Base-by-base conservation (phyloP, 2,113 vertebrate species). In the Malurus cyaneus region DNA sequence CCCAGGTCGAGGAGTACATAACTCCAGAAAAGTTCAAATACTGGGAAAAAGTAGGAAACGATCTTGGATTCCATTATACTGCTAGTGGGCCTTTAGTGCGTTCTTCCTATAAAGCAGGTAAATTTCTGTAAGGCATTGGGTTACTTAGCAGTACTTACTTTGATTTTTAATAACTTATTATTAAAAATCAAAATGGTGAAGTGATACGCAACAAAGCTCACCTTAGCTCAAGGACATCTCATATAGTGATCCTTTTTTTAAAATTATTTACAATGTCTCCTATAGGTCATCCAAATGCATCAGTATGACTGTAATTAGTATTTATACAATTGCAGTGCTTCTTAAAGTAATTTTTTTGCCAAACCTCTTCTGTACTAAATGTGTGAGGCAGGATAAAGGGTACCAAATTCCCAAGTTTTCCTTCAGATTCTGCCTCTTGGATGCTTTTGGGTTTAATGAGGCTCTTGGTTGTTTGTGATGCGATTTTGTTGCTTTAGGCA, bases 101-200 rank as follows among this genome's bases (percentile, higher is more conserved):
- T 41, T 99, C 99, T 29, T 99, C 99, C 46, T 99, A 99, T 88
- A 99, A 99, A 99, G 99, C 99, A 98, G 99, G 99, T 99, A 97
- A 96, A 8, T 94, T 21, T 31, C 59, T 36, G 19, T 34, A 26
- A 41, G 36, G 32, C 8, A 6, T 42, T 56, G 16, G 28, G 56
- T 91, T 52, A 14, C 60, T 78, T 26, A 82, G n/a, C 24, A 14
- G 2, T n/a, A n/a, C n/a, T n/a, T n/a, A n/a, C n/a, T n/a, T n/a
- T n/a, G n/a, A n/a, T n/a, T n/a, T n/a, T n/a, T n/a, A n/a, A n/a
- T n/a, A n/a, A n/a, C n/a, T 76, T 25, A 47, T 41, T 44, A 54
- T 8, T 10, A 71, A 24, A 42, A 64, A 18, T 20, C 44, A 34
- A 57, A 56, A 36, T 0, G 1, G 29, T 72, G 67, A 65, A 20